Conservation (phyloP, 2,113 vertebrate species). For the Rhinoderma darwinii region DNA sequence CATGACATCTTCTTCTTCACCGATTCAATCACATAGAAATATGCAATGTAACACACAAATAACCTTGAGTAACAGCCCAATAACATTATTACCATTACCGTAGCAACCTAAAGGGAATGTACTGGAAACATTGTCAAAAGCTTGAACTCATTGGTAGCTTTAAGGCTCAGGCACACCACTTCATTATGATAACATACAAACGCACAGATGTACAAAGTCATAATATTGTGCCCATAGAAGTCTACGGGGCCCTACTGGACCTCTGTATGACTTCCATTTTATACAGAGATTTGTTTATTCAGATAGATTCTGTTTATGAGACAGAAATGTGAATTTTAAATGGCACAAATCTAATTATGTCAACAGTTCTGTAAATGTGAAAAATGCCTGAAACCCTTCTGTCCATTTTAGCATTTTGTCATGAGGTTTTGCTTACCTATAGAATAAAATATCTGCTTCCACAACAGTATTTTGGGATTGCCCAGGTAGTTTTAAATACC, state of each 20-base stretch:
- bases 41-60: neutral
- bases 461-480: no score
- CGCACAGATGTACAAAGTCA: neutral
- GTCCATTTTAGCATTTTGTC: no score
- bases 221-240: neutral
- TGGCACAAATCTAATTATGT: neutral
- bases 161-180: neutral
- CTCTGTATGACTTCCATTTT: neutral
- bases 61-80: neutral
- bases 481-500: no score
- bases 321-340: neutral
- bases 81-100: neutral
- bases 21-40: neutral
- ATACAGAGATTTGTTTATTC: neutral
- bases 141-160: neutral
- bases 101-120: neutral
- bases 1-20: neutral
- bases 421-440: no score
- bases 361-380: no score
- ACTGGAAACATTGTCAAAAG: neutral
- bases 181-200: no score
- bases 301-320: neutral
- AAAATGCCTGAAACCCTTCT: no score
- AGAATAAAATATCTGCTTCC: no score
- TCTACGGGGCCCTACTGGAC: neutral